Evolutionary conservation across 2,113 vertebrate genomes (phyloP).

Genomic region (Emydocephalus ijimae): DNA sequence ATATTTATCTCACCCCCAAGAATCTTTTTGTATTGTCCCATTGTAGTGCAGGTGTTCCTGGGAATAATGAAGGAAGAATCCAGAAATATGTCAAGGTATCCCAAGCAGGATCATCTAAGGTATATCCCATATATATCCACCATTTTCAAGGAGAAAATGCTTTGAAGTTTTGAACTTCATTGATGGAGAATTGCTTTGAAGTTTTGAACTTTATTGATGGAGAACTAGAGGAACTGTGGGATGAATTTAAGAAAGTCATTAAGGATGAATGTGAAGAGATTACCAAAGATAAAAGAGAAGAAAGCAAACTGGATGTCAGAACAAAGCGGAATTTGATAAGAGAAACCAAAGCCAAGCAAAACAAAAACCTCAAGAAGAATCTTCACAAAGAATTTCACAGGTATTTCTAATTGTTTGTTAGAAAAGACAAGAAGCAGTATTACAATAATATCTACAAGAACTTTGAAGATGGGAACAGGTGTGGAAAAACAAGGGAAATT

Average conservation of each 20-base stretch:
- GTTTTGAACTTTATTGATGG: not conserved
- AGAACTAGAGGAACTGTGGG: not conserved
- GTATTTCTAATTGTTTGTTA: not conserved
- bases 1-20: not conserved
- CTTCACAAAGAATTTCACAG: not conserved
- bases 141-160: not conserved
- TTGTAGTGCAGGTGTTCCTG: not conserved
- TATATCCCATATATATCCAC: not conserved
- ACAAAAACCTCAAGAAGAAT: not conserved
- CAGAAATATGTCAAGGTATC: not conserved
- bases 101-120: not conserved
- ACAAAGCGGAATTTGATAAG: not conserved
- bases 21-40: not conserved
- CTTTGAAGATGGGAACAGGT: not conserved
- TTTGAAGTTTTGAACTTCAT: not conserved
- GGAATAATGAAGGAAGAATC: not conserved
- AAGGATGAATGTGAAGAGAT: not conserved
- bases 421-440: not conserved
- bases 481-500: not conserved
- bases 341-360: not conserved
- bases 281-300: not conserved
- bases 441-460: not conserved
- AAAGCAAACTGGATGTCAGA: not conserved
- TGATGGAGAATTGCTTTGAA: not conserved
- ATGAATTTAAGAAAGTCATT: not conserved